Percentiles rank a stretch among this genome's conserved stretches.
Conservation (phyloP, 2,113 vertebrate genomes). For the Oncorhynchus kisutch region DNA sequence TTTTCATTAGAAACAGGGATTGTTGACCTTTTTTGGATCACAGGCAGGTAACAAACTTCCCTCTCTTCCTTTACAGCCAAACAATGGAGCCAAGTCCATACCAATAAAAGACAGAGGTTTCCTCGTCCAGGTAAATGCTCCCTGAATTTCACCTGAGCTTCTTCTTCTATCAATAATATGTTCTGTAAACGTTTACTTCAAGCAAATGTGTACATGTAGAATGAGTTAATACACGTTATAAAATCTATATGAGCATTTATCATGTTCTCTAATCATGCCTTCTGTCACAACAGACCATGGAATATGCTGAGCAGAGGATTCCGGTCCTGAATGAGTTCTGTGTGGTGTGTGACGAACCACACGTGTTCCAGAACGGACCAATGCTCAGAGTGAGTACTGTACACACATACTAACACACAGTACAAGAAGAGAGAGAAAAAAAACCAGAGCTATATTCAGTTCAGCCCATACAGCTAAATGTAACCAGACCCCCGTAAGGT, state of each 20-base stretch:
- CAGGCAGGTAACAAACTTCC: not conserved
- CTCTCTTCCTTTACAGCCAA: slow-evolving; percentile 70
- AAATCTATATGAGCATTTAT: not conserved
- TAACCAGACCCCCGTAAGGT: too few species aligned
- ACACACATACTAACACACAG: too few species aligned
- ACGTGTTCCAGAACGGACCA: slow-evolving; percentile 90
- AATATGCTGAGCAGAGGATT: slow-evolving; percentile 88
- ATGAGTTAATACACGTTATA: not conserved
- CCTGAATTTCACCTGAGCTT: too few species aligned
- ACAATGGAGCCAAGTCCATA: slow-evolving; percentile 82
- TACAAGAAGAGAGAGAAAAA: too few species aligned
- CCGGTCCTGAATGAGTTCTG: slow-evolving; percentile 89
- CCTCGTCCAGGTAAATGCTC: slow-evolving; percentile 82
- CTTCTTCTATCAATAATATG: too few species aligned
- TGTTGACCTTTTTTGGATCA: not conserved
- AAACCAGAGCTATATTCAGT: too few species aligned
- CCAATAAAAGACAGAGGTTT: slow-evolving; percentile 83
- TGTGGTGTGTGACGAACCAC: slow-evolving; percentile 89
- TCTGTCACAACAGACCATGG: slow-evolving; percentile 79
- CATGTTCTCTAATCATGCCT: not conserved
- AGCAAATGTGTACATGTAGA: not conserved
- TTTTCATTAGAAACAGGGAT: too few species aligned
- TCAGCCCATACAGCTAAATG: too few species aligned
- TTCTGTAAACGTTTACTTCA: too few species aligned
- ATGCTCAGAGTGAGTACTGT: slow-evolving; percentile 85